Evolutionary conservation across 2,888 invertebrate species (phyloP).

Genomic region (Electrophaes corylata): DNA sequence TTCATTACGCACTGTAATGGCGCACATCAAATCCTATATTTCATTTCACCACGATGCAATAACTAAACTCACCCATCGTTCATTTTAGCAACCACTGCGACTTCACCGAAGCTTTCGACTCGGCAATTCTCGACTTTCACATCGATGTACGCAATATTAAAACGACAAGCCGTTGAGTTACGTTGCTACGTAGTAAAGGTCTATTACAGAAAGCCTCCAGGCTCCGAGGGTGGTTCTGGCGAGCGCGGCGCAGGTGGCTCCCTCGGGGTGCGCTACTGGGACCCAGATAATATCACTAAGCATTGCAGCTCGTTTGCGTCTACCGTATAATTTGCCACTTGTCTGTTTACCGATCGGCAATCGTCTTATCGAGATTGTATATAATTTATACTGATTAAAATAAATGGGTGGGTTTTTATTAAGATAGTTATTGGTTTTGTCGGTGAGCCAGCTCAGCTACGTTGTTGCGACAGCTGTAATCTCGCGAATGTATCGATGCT

Average conservation of each 20-base stretch:
- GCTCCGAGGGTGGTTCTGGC: conserved; percentile 39
- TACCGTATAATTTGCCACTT: conserved; percentile 47
- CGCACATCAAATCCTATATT: conserved; percentile 70
- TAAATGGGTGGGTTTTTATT: conserved; percentile 40
- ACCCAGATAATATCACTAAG: conserved; percentile 57
- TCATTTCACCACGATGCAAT: conserved; percentile 41
- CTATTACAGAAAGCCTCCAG: conserved; percentile 62
- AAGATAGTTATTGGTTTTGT: conserved; percentile 34
- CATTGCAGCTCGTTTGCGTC: conserved; percentile 48
- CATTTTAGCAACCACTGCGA: conserved; percentile 44
- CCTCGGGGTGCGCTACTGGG: conserved; percentile 68
- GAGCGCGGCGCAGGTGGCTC: conserved; percentile 47
- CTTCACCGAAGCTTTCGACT: conserved; percentile 17
- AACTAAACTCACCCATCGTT: background rate
- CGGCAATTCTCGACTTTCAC: background rate
- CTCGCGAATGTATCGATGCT: conserved; percentile 1
- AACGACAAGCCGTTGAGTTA: background rate
- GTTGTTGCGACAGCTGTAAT: conserved; percentile 16
- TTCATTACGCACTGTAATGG: conserved; percentile 72
- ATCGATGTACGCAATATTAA: conserved; percentile 43
- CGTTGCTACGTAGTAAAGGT: conserved; percentile 35
- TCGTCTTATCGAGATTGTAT: conserved; percentile 20
- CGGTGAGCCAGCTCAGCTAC: background rate
- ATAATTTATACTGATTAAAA: conserved; percentile 31
- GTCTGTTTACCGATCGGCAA: conserved; percentile 40